Conservation (phyloP, 2,888 invertebrate genomes). For the Miltochrista miniata region DNA sequence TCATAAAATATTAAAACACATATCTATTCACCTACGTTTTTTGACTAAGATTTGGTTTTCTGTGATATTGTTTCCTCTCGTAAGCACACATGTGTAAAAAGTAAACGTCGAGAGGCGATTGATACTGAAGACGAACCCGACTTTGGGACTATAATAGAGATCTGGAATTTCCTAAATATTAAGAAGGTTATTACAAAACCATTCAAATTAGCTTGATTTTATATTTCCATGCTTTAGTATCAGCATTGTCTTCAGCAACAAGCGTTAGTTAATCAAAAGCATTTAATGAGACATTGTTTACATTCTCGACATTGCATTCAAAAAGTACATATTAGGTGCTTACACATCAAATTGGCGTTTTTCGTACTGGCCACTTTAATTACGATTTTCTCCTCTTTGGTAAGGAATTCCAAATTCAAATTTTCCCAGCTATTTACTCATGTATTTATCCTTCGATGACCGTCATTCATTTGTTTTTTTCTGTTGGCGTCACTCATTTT, state of each 20-base stretch:
- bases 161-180: slow-evolving; percentile 72
- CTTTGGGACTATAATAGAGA: slow-evolving; percentile 65
- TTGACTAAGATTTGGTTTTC: slow-evolving; percentile 56
- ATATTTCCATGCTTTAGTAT: slow-evolving; percentile 57
- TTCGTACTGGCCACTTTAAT: no score
- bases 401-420: no score
- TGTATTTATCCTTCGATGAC: no score
- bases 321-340: slow-evolving; percentile 4
- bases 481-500: no score
- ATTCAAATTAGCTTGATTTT: slow-evolving; percentile 24
- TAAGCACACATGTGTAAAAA: slow-evolving; percentile 59
- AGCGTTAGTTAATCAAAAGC: slow-evolving; percentile 58
- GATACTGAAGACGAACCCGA: slow-evolving; percentile 68
- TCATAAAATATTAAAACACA: slow-evolving; percentile 46
- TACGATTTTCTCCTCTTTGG: no score
- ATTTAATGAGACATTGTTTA: slow-evolving; percentile 43
- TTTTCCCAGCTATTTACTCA: no score
- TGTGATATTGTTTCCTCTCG: slow-evolving; percentile 45
- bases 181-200: slow-evolving; percentile 61
- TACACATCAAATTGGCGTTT: no score
- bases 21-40: slow-evolving; percentile 75
- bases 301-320: slow-evolving; percentile 1
- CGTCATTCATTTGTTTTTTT: no score
- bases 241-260: slow-evolving; percentile 52
- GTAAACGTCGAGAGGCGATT: slow-evolving; percentile 48